Percentiles rank a stretch among this genome's conserved stretches.
Evolutionary conservation across 2,797 vertebrate genomes (phyloP).

Genomic region (Tokudaia tokunoshimensis): DNA sequence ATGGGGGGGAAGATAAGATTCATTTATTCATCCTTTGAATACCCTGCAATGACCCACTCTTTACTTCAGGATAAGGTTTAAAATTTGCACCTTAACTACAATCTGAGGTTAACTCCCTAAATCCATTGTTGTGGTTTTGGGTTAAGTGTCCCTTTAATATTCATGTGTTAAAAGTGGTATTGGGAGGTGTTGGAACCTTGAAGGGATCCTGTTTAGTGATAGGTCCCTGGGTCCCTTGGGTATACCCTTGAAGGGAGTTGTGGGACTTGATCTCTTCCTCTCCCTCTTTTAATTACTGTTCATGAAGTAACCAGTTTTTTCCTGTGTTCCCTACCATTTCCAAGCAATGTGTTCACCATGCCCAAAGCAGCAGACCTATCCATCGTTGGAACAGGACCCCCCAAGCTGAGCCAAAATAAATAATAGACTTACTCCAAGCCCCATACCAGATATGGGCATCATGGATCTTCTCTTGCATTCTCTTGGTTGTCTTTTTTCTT

Average conservation of each 20-base stretch:
- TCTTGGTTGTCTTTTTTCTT: background rate
- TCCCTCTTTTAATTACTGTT: background rate
- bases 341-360: background rate
- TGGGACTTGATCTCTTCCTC: background rate
- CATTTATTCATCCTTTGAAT: background rate
- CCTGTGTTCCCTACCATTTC: background rate
- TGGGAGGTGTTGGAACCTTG: background rate
- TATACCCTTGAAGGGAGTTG: background rate
- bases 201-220: background rate
- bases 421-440: background rate
- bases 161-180: background rate
- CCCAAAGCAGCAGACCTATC: background rate
- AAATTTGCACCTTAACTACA: background rate
- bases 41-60: background rate
- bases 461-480: background rate
- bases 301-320: background rate
- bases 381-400: background rate
- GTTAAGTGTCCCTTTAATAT: background rate
- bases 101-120: background rate
- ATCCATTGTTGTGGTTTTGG: background rate
- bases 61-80: constrained; percentile 16
- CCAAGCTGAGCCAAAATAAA: background rate
- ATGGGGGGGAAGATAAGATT: background rate
- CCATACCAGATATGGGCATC: background rate
- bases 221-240: background rate